Percentiles rank a stretch among this genome's conserved stretches.
phyloP scores from a whole-genome alignment of 2,113 vertebrate genomes.

The Atherinomorus stipes region DNA sequence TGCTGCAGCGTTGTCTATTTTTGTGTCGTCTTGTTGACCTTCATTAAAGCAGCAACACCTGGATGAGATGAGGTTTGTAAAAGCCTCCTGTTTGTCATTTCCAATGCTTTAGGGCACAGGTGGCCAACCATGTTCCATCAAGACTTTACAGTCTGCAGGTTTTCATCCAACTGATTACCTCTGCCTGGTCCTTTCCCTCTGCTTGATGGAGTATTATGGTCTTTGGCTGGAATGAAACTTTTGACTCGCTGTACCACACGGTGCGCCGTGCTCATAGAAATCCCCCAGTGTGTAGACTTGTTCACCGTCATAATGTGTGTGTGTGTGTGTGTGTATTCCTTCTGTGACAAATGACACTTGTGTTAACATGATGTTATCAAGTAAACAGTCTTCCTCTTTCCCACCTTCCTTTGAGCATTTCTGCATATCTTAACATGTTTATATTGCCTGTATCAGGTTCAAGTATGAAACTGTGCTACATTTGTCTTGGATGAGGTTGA shows the following conservation, averaged over 20 bases:
- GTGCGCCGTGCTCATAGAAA: not conserved
- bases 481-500: too few species aligned
- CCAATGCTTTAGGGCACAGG: not conserved
- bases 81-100: slow-evolving; percentile 4
- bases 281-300: not conserved
- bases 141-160: slow-evolving; percentile 10
- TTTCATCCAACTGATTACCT: slow-evolving; percentile 17
- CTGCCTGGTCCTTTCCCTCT: not conserved
- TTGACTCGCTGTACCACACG: not conserved
- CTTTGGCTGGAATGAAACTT: not conserved
- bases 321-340: not conserved
- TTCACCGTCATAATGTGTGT: not conserved
- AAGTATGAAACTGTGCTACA: too few species aligned
- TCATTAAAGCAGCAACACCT: slow-evolving; percentile 13
- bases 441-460: not conserved
- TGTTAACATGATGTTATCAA: not conserved
- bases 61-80: not conserved
- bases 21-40: not conserved
- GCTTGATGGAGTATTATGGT: slow-evolving; percentile 16
- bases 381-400: not conserved
- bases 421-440: slow-evolving; percentile 8
- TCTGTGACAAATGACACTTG: not conserved
- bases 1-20: not conserved
- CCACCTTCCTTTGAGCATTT: not conserved
- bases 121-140: slow-evolving; percentile 1